A percentile compares a stretch with the other conserved stretches of the same genome.
Evolutionary conservation across 2,113 vertebrate genomes (phyloP).

Genomic region (Saimiri boliviensis): DNA sequence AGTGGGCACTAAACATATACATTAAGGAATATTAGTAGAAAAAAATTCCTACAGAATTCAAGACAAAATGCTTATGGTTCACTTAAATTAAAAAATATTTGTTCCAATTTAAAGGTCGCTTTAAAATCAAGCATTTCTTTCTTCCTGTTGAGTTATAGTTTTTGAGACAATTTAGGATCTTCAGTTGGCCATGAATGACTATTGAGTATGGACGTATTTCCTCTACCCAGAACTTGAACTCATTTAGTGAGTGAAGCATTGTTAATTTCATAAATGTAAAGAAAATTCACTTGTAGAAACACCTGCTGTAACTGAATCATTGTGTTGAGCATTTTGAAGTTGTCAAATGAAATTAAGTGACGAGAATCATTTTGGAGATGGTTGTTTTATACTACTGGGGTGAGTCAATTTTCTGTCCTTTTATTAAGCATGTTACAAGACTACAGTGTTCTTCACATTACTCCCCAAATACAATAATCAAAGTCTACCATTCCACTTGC

Average conservation of each 20-base stretch:
- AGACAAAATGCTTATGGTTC: not conserved
- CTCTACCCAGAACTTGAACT: not conserved
- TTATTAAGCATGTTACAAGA: not conserved
- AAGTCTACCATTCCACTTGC: not conserved
- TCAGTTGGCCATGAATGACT: not conserved
- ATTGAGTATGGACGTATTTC: not conserved
- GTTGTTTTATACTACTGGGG: not conserved
- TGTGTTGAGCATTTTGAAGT: not conserved
- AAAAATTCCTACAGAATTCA: not conserved
- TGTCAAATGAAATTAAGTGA: not conserved
- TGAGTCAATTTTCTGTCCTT: not conserved
- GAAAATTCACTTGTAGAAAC: not conserved
- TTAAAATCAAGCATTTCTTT: slow-evolving; percentile 9
- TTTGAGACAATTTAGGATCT: not conserved
- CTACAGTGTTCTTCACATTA: not conserved
- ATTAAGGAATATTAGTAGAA: not conserved
- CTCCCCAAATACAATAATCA: not conserved
- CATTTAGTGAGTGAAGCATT: not conserved
- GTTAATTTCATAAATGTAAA: not conserved
- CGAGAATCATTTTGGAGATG: not conserved
- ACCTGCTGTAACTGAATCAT: not conserved
- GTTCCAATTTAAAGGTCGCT: not conserved
- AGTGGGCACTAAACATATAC: not conserved
- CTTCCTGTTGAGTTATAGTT: not conserved
- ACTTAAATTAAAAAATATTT: not conserved